Conservation (phyloP, 2,797 vertebrate species). For the Naso thynnoides region DNA sequence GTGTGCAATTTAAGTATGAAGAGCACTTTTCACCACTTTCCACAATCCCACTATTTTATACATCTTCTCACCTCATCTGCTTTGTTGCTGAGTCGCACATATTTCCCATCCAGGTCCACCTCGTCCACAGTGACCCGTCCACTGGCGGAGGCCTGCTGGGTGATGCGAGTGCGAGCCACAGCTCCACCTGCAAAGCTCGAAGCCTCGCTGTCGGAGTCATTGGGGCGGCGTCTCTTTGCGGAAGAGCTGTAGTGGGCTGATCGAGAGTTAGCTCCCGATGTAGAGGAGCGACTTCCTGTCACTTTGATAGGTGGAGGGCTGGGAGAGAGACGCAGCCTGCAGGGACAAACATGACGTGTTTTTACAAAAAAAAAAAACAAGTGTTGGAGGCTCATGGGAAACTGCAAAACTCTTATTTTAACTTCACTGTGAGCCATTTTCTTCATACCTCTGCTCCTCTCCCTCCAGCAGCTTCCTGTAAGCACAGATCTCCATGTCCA, state of each 20-base stretch:
- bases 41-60: too few species aligned
- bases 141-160: slow-evolving; percentile 94
- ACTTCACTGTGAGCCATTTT: too few species aligned
- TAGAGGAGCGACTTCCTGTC: slow-evolving; percentile 73
- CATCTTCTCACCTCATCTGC: slow-evolving; percentile 88
- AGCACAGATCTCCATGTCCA: slow-evolving; percentile 98
- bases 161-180: slow-evolving; percentile 89
- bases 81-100: slow-evolving; percentile 94
- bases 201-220: slow-evolving; percentile 87
- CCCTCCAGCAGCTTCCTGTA: slow-evolving; percentile 98
- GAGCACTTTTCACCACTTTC: not conserved
- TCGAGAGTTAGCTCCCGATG: slow-evolving; percentile 75
- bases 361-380: too few species aligned
- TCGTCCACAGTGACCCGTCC: slow-evolving; percentile 94
- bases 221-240: slow-evolving; percentile 91
- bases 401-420: too few species aligned
- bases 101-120: slow-evolving; percentile 95
- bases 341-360: slow-evolving; percentile 2
- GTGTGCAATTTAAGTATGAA: too few species aligned
- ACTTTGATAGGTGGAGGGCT: slow-evolving; percentile 85
- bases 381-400: not conserved
- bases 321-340: slow-evolving; percentile 90
- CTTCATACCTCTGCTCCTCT: slow-evolving; percentile 92
- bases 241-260: slow-evolving; percentile 74
- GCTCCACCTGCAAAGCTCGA: slow-evolving; percentile 84